phyloP scores from a whole-genome alignment of 2,113 vertebrate genomes.

The Thomomys bottae region DNA sequence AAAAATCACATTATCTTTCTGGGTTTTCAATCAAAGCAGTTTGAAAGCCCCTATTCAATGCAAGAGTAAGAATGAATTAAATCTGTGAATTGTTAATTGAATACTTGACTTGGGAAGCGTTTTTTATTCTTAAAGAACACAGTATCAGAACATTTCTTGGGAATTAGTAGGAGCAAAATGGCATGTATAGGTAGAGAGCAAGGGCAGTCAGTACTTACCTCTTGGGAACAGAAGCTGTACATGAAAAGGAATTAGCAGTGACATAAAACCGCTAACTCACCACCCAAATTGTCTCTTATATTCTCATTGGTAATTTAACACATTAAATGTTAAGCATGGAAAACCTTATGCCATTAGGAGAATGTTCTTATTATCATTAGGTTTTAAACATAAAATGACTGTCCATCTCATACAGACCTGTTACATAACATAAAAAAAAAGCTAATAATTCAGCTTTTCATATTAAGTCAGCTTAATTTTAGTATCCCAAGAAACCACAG shows the following conservation, averaged over 20 bases:
- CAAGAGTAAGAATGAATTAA: not conserved
- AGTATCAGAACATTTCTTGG: conserved; percentile 10
- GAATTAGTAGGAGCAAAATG: conserved; percentile 3
- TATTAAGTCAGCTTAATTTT: conserved; percentile 27
- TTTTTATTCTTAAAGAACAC: not conserved
- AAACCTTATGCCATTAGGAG: conserved; percentile 23
- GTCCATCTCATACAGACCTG: not conserved
- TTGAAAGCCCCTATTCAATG: conserved; percentile 9
- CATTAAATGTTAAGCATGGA: not conserved
- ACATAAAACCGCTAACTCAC: conserved; percentile 23
- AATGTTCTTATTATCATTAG: not conserved
- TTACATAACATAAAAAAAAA: conserved; percentile 5
- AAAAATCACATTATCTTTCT: not conserved
- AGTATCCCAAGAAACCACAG: not conserved
- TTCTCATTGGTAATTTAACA: not conserved
- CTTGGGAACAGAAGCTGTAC: not conserved
- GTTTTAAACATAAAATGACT: not conserved
- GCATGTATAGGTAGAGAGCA: conserved; percentile 3
- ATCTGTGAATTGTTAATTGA: conserved; percentile 17
- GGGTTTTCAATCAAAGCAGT: not conserved
- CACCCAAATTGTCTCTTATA: not conserved
- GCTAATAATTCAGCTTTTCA: not conserved
- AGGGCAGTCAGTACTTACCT: not conserved
- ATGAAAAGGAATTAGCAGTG: conserved; percentile 20
- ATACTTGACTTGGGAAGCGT: conserved; percentile 23